These are phyloP conservation scores for Tolypeutes matacus DNA, from an alignment of 2,797 vertebrate genomes.

Conservation along the genomic window DNA sequence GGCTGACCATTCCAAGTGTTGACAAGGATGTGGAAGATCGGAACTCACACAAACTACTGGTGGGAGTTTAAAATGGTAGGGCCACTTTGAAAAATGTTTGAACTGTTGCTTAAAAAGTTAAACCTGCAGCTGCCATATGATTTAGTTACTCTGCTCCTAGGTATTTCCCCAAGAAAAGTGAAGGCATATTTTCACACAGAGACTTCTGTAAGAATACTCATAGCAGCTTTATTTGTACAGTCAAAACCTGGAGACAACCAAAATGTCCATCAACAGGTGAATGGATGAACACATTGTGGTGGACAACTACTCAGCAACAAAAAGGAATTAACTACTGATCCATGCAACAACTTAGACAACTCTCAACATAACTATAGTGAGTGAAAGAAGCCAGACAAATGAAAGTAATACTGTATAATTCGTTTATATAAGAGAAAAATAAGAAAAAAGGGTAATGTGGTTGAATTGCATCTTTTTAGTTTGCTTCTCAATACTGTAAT, in stretches of 20 bases:
- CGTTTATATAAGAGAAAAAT: not conserved
- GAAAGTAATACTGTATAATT: not conserved
- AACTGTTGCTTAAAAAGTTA: not conserved
- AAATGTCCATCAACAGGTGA: not conserved
- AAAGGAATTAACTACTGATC: constrained; percentile 27
- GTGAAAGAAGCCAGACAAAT: not conserved
- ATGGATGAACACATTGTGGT: not conserved
- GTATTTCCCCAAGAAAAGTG: constrained; percentile 17
- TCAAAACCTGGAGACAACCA: not conserved
- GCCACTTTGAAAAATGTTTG: constrained; percentile 38
- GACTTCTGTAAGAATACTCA: not conserved
- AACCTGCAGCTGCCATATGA: not conserved
- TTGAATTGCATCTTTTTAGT: not conserved
- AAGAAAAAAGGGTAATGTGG: not conserved
- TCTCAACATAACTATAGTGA: constrained; percentile 18
- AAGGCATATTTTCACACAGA: not conserved
- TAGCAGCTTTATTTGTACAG: too few species aligned
- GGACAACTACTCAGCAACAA: not conserved
- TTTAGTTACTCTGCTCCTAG: not conserved
- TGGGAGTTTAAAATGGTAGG: not conserved
- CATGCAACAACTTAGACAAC: not conserved
- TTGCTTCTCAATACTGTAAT: constrained; percentile 8
- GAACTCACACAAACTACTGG: not conserved
- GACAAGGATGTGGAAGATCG: not conserved
- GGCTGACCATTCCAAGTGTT: not conserved